Percentiles rank a stretch among this genome's conserved stretches.
phyloP scores from a whole-genome alignment of 2,888 invertebrate species.

The Digitonthophagus gazella region DNA sequence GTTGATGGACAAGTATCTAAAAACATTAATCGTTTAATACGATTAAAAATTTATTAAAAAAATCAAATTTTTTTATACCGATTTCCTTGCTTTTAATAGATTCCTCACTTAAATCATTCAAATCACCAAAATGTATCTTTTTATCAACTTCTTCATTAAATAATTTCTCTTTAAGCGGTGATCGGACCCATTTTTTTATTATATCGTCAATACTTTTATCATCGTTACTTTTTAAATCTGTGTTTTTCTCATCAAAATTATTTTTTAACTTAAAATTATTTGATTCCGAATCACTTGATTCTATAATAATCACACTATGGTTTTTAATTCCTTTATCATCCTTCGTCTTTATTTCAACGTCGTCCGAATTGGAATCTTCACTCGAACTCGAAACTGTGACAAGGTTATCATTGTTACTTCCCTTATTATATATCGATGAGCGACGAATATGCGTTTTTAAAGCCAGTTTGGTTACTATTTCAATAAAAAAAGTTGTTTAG shows the following conservation, averaged over 20 bases:
- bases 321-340: background rate
- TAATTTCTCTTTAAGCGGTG: too few species aligned
- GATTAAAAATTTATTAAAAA: too few species aligned
- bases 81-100: background rate
- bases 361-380: background rate
- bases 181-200: too few species aligned
- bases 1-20: background rate
- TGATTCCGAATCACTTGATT: constrained; percentile 9
- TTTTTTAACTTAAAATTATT: background rate
- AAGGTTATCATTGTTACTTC: background rate
- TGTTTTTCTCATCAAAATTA: background rate
- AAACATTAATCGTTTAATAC: too few species aligned
- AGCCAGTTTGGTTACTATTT: constrained; percentile 16
- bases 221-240: background rate
- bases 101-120: too few species aligned
- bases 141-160: too few species aligned
- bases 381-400: background rate
- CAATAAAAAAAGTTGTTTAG: background rate
- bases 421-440: constrained; percentile 23
- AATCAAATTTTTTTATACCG: background rate
- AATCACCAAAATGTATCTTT: too few species aligned
- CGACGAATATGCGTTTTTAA: constrained; percentile 17
- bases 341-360: background rate
- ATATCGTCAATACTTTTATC: background rate
- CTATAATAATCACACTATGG: background rate